phyloP scores from a whole-genome alignment of 2,113 vertebrate species.

The Osmerus eperlanus region DNA sequence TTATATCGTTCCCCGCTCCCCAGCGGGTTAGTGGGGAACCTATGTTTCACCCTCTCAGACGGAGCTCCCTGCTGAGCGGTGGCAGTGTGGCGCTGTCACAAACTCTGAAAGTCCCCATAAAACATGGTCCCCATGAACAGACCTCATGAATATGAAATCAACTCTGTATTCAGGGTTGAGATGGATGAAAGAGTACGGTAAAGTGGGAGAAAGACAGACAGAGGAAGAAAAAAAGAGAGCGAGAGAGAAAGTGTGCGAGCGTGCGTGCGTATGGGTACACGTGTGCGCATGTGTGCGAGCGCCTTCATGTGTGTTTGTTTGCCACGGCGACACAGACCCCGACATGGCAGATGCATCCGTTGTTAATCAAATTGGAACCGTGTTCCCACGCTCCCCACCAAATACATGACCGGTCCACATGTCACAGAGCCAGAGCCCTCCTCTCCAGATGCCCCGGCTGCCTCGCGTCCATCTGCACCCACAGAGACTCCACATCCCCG shows the following conservation, averaged over 20 bases:
- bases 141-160: conserved; percentile 27
- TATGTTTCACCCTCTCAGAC: conserved; percentile 1
- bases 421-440: conserved; percentile 45
- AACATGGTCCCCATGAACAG: conserved; percentile 11
- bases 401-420: conserved; percentile 44
- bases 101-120: not conserved
- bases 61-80: conserved; percentile 16
- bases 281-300: not conserved
- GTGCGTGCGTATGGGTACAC: not conserved
- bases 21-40: not conserved
- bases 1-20: conserved; percentile 7
- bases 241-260: not conserved
- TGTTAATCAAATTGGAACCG: conserved; percentile 37
- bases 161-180: not conserved
- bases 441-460: conserved; percentile 42
- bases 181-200: not conserved
- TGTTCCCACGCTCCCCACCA: conserved; percentile 47
- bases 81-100: conserved; percentile 19
- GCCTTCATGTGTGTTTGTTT: conserved; percentile 9
- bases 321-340: conserved; percentile 19
- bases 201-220: not conserved
- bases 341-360: conserved; percentile 25
- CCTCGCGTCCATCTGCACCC: conserved; percentile 24
- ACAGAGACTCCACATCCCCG: not conserved
- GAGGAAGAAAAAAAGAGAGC: no score